Percentiles rank a stretch among this genome's conserved stretches.
These are phyloP conservation scores for Drosophila kikkawai DNA, from an alignment of 1,140 invertebrate genomes.

Conservation along the genomic window DNA sequence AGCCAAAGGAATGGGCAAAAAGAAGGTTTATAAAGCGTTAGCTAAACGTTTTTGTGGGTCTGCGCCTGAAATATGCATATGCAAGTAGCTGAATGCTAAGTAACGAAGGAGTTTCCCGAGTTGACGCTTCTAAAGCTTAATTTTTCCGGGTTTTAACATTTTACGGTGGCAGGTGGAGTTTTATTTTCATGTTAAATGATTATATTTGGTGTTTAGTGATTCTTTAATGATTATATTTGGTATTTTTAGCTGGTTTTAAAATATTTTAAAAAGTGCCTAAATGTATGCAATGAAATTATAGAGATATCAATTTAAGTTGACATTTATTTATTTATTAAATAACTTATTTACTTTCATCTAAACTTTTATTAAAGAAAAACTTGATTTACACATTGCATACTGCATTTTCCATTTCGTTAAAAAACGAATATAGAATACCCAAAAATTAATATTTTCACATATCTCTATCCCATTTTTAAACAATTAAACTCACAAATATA, in stretches of 20 bases:
- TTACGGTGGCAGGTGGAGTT: conserved; percentile 2
- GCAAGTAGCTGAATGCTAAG: conserved; percentile 21
- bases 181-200: background rate
- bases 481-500: background rate
- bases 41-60: conserved; percentile 44
- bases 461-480: background rate
- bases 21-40: conserved; percentile 22
- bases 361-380: background rate
- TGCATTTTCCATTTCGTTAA: background rate
- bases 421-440: background rate
- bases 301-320: background rate
- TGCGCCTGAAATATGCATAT: conserved; percentile 56
- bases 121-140: conserved; percentile 9
- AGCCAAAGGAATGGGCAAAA: conserved; percentile 9
- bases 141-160: conserved; percentile 15
- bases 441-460: background rate
- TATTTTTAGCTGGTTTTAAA: background rate
- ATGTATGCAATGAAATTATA: background rate
- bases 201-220: background rate
- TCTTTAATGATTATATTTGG: background rate
- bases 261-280: background rate
- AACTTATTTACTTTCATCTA: background rate
- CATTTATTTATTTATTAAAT: too few relatives aligned
- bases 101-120: conserved; percentile 8
- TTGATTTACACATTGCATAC: background rate